Evolutionary conservation across 2,888 invertebrate genomes (phyloP), one percentile per base, ranked within the genome.

Genomic region (Liposcelis brunnea): DNA sequence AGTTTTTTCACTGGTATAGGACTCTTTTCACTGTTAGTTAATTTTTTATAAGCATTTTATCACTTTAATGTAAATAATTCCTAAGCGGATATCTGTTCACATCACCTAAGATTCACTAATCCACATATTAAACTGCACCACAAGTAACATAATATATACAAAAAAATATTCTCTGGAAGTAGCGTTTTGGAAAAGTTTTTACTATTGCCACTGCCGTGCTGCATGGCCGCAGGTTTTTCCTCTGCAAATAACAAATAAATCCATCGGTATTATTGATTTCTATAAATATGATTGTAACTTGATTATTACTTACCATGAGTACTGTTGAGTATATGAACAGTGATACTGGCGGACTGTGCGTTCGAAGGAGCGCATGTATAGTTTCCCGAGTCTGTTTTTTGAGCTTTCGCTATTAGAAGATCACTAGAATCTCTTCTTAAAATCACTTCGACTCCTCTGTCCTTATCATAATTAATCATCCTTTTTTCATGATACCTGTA

Each of bases 281-380:
- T n/a, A n/a, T n/a, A n/a, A n/a, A n/a, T n/a, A n/a, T n/a, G n/a
- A n/a, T n/a, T n/a, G n/a, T n/a, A n/a, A n/a, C n/a, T n/a, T n/a
- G n/a, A 26, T 6, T 6, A 26, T 6, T 26, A 64, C 69, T 71
- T 59, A 76, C 77, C 75, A 59, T 72, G 70, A 42, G 55, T 52
- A 62, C 63, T 61, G 51, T 61, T 64, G 36, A 80, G 64, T 21
- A 82, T 79, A 55, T 81, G 80, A 1, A 82, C 80, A 34, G 75
- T 76, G 49, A 83, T 80, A 48, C 77, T 80, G 18, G 80, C 76
- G 5, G 78, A 75, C 49, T 74, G 71, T 1, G 82, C 80, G 59
- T 83, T 84, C 7, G 81, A 80, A 7, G 84, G 83, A 34, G 78
- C 79, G 57, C 84, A 84, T 10, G 80, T 79, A 59, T 83, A 84